Evolutionary conservation across 2,797 vertebrate species (phyloP).

Genomic region (Alfaro cultratus): DNA sequence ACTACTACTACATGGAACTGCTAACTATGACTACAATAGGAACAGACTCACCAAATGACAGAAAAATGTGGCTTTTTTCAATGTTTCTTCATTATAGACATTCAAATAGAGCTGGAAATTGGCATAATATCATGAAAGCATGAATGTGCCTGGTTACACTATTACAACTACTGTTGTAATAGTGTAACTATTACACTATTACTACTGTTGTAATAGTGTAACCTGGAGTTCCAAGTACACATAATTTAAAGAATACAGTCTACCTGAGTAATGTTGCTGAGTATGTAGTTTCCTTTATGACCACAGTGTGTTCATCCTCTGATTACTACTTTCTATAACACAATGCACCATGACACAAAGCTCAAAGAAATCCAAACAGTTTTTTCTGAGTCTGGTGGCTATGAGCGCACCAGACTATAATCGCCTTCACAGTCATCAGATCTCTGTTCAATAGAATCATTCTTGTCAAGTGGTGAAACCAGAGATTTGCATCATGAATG

Average conservation of each 20-base stretch:
- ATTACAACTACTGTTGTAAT: not conserved
- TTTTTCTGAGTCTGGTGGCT: not conserved
- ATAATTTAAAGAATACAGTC: not conserved
- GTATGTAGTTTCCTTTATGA: not conserved
- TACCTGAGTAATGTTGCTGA: not conserved
- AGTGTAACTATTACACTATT: too few species aligned
- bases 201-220: not conserved
- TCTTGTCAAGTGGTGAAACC: not conserved
- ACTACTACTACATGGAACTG: too few species aligned
- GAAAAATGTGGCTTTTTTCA: not conserved
- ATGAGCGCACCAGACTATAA: not conserved
- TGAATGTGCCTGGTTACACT: not conserved
- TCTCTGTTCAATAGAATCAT: not conserved
- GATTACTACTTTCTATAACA: not conserved
- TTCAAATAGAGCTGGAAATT: not conserved
- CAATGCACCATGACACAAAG: not conserved
- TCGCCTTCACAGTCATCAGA: not conserved
- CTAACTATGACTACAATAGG: not conserved
- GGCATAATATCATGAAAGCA: not conserved
- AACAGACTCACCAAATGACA: not conserved
- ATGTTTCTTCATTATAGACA: not conserved
- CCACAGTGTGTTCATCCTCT: not conserved
- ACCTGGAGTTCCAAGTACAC: not conserved
- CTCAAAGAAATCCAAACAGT: not conserved
- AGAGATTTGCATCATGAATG: not conserved